These are phyloP conservation scores for Meda fulgida DNA, from an alignment of 2,797 vertebrate genomes.

Conservation along the genomic window DNA sequence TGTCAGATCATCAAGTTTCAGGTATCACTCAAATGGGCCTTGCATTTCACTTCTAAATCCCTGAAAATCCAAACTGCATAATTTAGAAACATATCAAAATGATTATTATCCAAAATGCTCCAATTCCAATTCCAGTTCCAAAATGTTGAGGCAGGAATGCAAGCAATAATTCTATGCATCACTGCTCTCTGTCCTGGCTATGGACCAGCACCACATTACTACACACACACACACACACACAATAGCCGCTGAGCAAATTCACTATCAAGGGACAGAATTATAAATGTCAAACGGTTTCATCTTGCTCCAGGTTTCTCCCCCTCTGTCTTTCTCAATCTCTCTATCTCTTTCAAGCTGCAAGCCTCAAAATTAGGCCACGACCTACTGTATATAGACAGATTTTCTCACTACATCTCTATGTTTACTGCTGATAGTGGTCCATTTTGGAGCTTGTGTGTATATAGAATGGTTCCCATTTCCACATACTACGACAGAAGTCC, in stretches of 20 bases:
- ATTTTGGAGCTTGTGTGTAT: neutral
- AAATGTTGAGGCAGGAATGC: slow-evolving; percentile 71
- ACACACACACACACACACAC: neutral
- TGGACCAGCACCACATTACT: slow-evolving; percentile 59
- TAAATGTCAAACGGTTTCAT: slow-evolving; percentile 81
- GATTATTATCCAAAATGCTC: slow-evolving; percentile 40
- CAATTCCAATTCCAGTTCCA: slow-evolving; percentile 67
- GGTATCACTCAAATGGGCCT: slow-evolving; percentile 66
- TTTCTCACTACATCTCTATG: neutral
- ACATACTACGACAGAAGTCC: neutral
- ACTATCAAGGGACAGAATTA: slow-evolving; percentile 74
- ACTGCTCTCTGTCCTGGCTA: slow-evolving; percentile 65
- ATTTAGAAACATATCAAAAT: slow-evolving; percentile 27
- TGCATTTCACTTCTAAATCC: slow-evolving; percentile 67
- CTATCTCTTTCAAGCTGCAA: slow-evolving; percentile 19
- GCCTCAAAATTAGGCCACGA: slow-evolving; percentile 33
- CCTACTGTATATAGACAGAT: slow-evolving; percentile 1
- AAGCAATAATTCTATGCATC: slow-evolving; percentile 76
- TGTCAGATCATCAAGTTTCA: slow-evolving; percentile 64
- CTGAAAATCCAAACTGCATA: slow-evolving; percentile 15
- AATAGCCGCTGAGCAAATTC: slow-evolving; percentile 69
- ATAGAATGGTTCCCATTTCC: neutral
- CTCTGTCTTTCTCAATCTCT: slow-evolving; percentile 25
- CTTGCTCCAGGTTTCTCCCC: slow-evolving; percentile 43
- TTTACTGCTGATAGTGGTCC: neutral